Percentiles rank a stretch among this genome's conserved stretches.
These are phyloP conservation scores for Eledona agricola DNA, from an alignment of 2,888 invertebrate species.

Conservation along the genomic window DNA sequence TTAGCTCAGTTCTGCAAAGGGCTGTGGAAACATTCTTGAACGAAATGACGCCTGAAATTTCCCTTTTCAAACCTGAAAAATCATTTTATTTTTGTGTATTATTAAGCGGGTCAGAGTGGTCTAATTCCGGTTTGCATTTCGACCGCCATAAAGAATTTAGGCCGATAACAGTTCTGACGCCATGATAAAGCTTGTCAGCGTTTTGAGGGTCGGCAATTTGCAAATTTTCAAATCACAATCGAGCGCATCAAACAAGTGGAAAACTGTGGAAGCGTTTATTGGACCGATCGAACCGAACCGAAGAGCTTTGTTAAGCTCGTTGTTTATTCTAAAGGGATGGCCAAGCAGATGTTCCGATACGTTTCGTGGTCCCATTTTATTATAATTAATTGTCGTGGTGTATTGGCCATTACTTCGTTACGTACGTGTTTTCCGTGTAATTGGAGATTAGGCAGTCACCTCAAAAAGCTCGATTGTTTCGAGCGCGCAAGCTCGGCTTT, in stretches of 20 bases:
- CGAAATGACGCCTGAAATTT: not conserved
- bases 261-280: conserved; percentile 4
- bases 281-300: conserved; percentile 5
- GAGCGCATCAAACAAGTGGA: conserved; percentile 5
- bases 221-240: conserved; percentile 7
- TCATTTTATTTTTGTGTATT: too few relatives aligned
- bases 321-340: conserved; percentile 22
- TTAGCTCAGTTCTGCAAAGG: conserved; percentile 22
- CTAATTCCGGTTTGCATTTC: too few relatives aligned
- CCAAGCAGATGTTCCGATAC: conserved; percentile 20
- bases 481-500: too few relatives aligned
- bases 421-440: conserved; percentile 28
- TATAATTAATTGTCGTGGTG: conserved; percentile 30
- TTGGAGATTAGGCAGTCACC: conserved; percentile 17
- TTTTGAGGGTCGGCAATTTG: conserved; percentile 8
- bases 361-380: conserved; percentile 26
- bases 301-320: conserved; percentile 8
- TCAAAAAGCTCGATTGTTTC: too few relatives aligned
- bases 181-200: conserved; percentile 12
- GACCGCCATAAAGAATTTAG: too few relatives aligned
- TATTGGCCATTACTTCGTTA: conserved; percentile 29
- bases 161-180: conserved; percentile 6
- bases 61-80: too few relatives aligned
- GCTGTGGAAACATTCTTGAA: conserved; percentile 8
- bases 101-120: conserved; percentile 5